Evolutionary conservation across 2,888 invertebrate species (phyloP), one percentile per base, ranked within the genome.

Genomic region (Amiota mariae): DNA sequence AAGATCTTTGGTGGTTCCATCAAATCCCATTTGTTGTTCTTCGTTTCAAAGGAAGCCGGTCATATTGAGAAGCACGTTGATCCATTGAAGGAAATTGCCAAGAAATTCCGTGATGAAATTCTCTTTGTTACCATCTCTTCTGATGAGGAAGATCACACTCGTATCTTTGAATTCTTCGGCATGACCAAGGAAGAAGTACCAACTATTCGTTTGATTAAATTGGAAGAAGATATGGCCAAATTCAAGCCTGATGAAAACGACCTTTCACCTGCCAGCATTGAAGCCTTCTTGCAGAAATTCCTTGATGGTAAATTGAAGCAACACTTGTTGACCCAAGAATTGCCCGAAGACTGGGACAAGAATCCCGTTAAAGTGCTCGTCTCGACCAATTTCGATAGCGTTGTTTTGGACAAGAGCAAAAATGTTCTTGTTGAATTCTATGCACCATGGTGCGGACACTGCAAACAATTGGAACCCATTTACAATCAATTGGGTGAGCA

Each of bases 151-250:
- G 99, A 99, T 89, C 98, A 99, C 91, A 95, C 95, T 85, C 92
- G 99, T 88, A 99, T 99, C 90, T 92, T 99, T 89, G 99, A 99
- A 91, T 99, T 98, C 96, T 99, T 99, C 91, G 99, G 98, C 84
- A 95, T 99, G 93, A 96, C 95, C 91, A 95, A 96, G 90, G 95
- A 96, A n/a, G 97, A 97, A 88, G 93, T 95, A 13, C 97, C 97
- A 10, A 93, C 95, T 1, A 95, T 97, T 87, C 94, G 98, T 82
- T 92, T 99, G 79, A 99, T 99, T 90, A 95, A 95, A 79, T 92
- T 99, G 78, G 98, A 98, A 90, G 97, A 98, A 85, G 98, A 98
- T 89, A 98, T 98, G 98, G 95, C 96, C 88, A 98, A 98, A 90
- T 99, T 95, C 93, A 99, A 98, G 91, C 99, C 99, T 47, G 92